Percentiles rank a stretch among this genome's conserved stretches.
Conservation (phyloP, 2,113 vertebrate genomes). For the Phaetusa simplex region DNA sequence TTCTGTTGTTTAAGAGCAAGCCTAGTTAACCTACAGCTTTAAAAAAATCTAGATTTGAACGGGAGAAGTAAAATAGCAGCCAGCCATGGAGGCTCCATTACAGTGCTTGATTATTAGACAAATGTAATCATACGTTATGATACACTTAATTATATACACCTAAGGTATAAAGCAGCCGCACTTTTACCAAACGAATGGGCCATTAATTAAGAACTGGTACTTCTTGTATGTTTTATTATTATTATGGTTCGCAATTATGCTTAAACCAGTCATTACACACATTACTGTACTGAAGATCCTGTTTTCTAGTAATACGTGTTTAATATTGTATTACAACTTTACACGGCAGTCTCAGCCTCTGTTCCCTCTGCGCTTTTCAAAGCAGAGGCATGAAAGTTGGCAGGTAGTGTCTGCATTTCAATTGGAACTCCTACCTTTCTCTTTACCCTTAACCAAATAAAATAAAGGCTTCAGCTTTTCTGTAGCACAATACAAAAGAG, state of each 20-base stretch:
- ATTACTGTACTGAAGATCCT: slow-evolving; percentile 57
- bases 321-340: slow-evolving; percentile 51
- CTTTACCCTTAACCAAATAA: slow-evolving; percentile 10
- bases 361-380: slow-evolving; percentile 55
- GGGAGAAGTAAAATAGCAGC: slow-evolving; percentile 24
- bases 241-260: slow-evolving; percentile 62
- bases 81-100: neutral
- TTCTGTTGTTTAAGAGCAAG: neutral
- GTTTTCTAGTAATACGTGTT: slow-evolving; percentile 47
- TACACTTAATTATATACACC: slow-evolving; percentile 70
- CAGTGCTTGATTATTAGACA: slow-evolving; percentile 21
- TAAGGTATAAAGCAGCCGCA: slow-evolving; percentile 62
- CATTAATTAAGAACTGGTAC: slow-evolving; percentile 74
- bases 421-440: slow-evolving; percentile 28
- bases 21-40: neutral
- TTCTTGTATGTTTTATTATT: slow-evolving; percentile 74
- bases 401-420: slow-evolving; percentile 62
- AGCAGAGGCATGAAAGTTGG: slow-evolving; percentile 50
- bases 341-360: slow-evolving; percentile 41
- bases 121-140: slow-evolving; percentile 40
- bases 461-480: slow-evolving; percentile 49
- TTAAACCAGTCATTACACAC: slow-evolving; percentile 72
- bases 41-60: slow-evolving; percentile 17
- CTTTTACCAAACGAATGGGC: slow-evolving; percentile 65
- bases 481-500: slow-evolving; percentile 48